Evolutionary conservation across 2,888 invertebrate species (phyloP), one percentile per base, ranked within the genome.

Genomic region (Parnassius smintheus): DNA sequence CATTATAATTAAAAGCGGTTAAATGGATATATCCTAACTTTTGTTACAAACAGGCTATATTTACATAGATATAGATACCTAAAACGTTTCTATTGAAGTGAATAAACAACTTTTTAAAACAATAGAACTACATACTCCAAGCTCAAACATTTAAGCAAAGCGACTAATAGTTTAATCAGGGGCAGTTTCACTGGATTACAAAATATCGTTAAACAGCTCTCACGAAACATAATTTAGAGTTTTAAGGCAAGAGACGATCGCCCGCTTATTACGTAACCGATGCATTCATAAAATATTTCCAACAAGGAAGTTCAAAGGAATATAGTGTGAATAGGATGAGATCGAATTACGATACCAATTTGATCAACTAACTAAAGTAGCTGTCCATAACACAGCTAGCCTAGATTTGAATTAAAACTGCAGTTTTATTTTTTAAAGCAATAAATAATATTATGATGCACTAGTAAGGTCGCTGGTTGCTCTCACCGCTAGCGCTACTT

Each of bases 381-480:
- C 48, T 48, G 18, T 7, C 50, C 56, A 45, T 45, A 45, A 50
- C 45, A 48, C n/a, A 12, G 13, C 48, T 35, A 13, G 11, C 44
- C 25, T 49, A 13, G n/a, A n/a, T 56, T 46, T 25, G 35, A 25
- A 1, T 12, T 41, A 45, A 57, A 49, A 41, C 49, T 12, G 11
- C 22, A 11, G 45, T 46, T 56, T 25, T 22, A 11, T 9, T 46
- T 4, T 2, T 2, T 56, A 55, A 60, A 63, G 66, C 70, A 74
- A 72, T 72, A 75, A 75, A 77, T 68, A 72, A 75, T 70, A 74
- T 70, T 70, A 72, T 49, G 18, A 72, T 49, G 49, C 49, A 49
- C 71, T 75, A 73, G 77, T 82, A 80, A 77, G 78, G 73, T 74
- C 75, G 74, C 75, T 75, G 74, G 9, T 13, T 13, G 76, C 74